Percentiles rank a stretch among this genome's conserved stretches.
Conservation (phyloP, 2,113 vertebrate species). For the Coracopsis vasa region DNA sequence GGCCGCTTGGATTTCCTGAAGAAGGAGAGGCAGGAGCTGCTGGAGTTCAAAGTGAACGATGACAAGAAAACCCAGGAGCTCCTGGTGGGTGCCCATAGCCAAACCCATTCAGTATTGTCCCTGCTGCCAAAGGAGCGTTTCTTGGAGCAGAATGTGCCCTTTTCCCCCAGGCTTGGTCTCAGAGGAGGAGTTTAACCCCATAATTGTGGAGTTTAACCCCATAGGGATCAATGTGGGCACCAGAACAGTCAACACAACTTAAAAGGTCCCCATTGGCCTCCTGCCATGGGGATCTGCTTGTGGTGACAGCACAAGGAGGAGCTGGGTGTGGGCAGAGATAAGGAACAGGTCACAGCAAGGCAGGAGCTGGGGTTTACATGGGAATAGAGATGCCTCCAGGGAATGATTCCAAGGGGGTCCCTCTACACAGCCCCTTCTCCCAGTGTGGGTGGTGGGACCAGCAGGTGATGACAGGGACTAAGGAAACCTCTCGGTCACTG, state of each 20-base stretch:
- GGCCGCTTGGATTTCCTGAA: conserved; percentile 43
- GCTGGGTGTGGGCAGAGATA: neutral
- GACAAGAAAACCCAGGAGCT: conserved; percentile 63
- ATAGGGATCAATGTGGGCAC: too few species aligned
- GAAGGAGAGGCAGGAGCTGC: conserved; percentile 56
- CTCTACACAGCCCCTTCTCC: neutral
- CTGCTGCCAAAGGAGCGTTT: neutral
- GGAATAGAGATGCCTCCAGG: neutral
- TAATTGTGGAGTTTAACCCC: too few species aligned
- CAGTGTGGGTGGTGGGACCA: neutral
- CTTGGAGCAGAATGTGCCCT: neutral
- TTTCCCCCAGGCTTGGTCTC: neutral
- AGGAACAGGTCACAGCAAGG: accelerated
- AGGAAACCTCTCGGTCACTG: neutral
- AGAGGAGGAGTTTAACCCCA: too few species aligned
- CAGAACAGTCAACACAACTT: too few species aligned
- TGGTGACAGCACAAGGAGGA: neutral
- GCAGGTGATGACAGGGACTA: neutral
- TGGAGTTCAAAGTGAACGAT: conserved; percentile 62
- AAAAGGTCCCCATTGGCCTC: too few species aligned
- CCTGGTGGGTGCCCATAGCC: neutral
- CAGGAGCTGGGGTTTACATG: neutral
- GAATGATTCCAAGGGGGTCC: too few species aligned
- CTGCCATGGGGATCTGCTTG: too few species aligned
- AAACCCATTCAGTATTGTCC: accelerated